A percentile compares a stretch with the other conserved stretches of the same genome.
These are phyloP conservation scores for Heterodera carotae DNA, from an alignment of 1,140 invertebrate species.

Conservation along the genomic window DNA sequence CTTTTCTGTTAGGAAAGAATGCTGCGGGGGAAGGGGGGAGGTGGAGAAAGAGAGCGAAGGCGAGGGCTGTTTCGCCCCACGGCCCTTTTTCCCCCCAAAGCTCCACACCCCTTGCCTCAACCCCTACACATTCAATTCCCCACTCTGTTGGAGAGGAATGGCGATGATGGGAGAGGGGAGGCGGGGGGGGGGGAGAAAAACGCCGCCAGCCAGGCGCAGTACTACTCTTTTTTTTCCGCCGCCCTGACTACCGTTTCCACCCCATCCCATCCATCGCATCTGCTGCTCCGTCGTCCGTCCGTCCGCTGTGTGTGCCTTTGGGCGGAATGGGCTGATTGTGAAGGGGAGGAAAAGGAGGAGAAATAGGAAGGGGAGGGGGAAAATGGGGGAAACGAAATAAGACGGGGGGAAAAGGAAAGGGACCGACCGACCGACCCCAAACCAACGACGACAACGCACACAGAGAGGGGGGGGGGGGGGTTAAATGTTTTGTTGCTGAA, in stretches of 20 bases:
- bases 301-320: no score
- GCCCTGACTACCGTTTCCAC: background rate
- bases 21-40: no score
- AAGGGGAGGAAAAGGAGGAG: background rate
- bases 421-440: constrained; percentile 17
- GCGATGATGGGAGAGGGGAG: no score
- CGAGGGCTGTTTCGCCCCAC: background rate
- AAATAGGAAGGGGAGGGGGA: background rate
- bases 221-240: constrained; percentile 18
- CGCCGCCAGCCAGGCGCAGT: constrained; percentile 3
- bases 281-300: no score
- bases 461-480: background rate
- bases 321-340: background rate
- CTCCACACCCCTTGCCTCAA: background rate
- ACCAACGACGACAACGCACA: background rate
- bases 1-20: no score
- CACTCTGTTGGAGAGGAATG: background rate
- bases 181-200: background rate
- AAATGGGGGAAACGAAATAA: constrained; percentile 3
- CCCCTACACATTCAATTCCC: constrained; percentile 1
- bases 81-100: background rate
- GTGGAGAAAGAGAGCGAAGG: background rate
- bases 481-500: background rate
- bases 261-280: constrained; percentile 7
- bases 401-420: background rate